Evolutionary conservation across 2,113 vertebrate genomes (phyloP).

Genomic region (Tretioscincus oriximinensis): DNA sequence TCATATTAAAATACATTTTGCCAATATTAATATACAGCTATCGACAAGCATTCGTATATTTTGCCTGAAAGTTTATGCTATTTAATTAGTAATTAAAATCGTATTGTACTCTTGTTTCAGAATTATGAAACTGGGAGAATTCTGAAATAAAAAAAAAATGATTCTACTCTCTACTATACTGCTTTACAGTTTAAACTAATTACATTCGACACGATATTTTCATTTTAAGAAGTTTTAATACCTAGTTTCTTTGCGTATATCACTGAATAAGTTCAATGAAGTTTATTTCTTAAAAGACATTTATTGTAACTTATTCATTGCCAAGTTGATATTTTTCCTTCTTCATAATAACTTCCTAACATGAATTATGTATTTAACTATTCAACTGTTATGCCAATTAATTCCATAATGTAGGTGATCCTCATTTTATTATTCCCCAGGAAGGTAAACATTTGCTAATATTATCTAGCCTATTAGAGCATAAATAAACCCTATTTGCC

Average conservation of each 20-base stretch:
- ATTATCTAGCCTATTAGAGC: slow-evolving; percentile 27
- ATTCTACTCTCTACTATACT: background rate
- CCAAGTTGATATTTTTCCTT: no score
- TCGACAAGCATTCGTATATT: background rate
- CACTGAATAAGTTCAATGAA: background rate
- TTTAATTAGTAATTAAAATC: background rate
- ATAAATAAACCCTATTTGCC: background rate
- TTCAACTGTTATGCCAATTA: no score
- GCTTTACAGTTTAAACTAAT: slow-evolving; percentile 18
- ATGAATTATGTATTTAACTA: slow-evolving; percentile 17
- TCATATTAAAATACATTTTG: background rate
- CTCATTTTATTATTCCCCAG: slow-evolving; percentile 36
- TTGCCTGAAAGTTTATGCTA: no score
- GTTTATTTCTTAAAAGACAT: background rate
- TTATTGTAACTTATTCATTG: background rate
- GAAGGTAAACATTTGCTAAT: slow-evolving; percentile 9
- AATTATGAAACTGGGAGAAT: background rate
- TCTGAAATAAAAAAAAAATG: slow-evolving; percentile 38
- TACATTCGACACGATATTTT: slow-evolving; percentile 23
- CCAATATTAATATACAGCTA: background rate
- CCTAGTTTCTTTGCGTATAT: background rate
- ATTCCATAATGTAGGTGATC: slow-evolving; percentile 7
- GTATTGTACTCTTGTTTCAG: background rate
- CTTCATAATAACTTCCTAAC: no score
- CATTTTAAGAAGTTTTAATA: background rate